Evolutionary conservation across 2,888 invertebrate genomes (phyloP).

Genomic region (Troilus luridus): DNA sequence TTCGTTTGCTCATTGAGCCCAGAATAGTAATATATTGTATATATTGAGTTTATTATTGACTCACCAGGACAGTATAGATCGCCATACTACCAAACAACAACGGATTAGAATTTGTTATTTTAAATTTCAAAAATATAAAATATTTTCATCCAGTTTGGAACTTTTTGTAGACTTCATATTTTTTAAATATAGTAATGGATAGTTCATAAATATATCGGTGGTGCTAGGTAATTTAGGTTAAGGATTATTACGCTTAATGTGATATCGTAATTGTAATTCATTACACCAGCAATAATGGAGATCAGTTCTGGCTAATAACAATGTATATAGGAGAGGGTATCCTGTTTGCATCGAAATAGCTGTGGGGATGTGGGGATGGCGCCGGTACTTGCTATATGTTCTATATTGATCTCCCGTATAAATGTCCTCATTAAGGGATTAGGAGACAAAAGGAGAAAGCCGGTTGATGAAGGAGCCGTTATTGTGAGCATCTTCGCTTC

Average conservation of each 20-base stretch:
- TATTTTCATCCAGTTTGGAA: no score
- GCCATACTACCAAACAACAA: no score
- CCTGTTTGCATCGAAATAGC: slow-evolving; percentile 19
- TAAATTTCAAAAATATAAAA: no score
- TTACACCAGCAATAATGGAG: slow-evolving; percentile 1
- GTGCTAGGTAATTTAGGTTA: background rate
- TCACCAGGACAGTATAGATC: no score
- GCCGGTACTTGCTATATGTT: background rate
- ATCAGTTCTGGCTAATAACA: background rate
- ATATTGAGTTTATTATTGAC: no score
- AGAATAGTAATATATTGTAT: no score
- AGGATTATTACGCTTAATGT: background rate
- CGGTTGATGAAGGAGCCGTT: background rate
- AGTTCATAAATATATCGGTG: background rate
- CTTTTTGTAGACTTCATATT: no score
- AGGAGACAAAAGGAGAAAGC: background rate
- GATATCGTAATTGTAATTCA: background rate
- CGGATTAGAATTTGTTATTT: no score
- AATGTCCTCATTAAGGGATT: slow-evolving; percentile 28
- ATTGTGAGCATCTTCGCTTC: background rate
- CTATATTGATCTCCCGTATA: background rate
- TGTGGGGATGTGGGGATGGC: background rate
- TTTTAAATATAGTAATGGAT: background rate
- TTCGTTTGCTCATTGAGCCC: no score
- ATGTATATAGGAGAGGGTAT: background rate